Evolutionary conservation across 2,888 invertebrate species (phyloP).

Genomic region (Eueremaeus valkanovi): DNA sequence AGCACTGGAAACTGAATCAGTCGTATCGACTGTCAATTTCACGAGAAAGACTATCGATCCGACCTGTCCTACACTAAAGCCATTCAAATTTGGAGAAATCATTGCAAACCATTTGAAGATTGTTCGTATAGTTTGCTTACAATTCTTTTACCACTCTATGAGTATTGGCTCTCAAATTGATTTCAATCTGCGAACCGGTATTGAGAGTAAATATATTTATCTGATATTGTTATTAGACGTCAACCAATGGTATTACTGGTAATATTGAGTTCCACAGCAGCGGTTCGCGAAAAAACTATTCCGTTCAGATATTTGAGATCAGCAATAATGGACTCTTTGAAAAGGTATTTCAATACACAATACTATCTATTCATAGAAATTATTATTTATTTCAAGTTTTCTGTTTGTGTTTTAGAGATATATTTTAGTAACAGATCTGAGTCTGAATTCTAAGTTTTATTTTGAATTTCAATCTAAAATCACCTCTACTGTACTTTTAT

Average conservation of each 20-base stretch:
- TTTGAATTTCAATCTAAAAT: not conserved
- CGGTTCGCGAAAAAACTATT: constrained; percentile 80
- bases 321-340: constrained; percentile 51
- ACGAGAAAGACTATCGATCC: constrained; percentile 28
- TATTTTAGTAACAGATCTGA: no score
- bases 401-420: no score
- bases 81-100: constrained; percentile 28
- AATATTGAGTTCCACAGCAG: constrained; percentile 86
- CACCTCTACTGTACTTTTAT: no score
- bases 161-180: not conserved
- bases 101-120: constrained; percentile 32
- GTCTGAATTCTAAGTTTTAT: no score
- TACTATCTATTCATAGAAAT: no score
- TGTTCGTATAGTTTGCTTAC: constrained; percentile 6
- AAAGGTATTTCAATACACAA: constrained; percentile 2
- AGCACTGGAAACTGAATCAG: constrained; percentile 20
- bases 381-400: no score
- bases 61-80: constrained; percentile 28
- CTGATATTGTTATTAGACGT: constrained; percentile 61
- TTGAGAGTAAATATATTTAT: not conserved
- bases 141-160: not conserved
- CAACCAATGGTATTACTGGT: constrained; percentile 82
- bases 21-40: constrained; percentile 17
- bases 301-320: constrained; percentile 85
- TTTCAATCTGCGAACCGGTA: not conserved